These are phyloP conservation scores for Drosophila paranaensis DNA, from an alignment of 2,888 invertebrate species.

Conservation along the genomic window DNA sequence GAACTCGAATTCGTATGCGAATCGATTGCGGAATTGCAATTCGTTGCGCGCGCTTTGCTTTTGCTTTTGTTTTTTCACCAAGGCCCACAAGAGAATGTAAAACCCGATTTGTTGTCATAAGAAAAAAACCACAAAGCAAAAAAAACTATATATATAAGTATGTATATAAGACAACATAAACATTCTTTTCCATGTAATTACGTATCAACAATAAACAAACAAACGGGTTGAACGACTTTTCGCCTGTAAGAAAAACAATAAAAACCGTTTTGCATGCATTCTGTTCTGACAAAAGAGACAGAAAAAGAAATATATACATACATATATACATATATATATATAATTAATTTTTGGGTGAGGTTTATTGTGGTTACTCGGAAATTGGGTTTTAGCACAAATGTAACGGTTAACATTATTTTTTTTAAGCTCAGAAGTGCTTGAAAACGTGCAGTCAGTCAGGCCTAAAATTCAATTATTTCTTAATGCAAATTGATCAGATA, in stretches of 20 bases:
- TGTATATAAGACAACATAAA: slow-evolving; percentile 26
- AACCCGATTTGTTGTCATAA: slow-evolving; percentile 40
- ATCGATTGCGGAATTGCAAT: slow-evolving; percentile 66
- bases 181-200: slow-evolving; percentile 54
- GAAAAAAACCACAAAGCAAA: slow-evolving; percentile 5
- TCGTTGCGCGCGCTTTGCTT: slow-evolving; percentile 36
- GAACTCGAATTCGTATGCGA: slow-evolving; percentile 13
- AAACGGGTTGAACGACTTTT: slow-evolving; percentile 77
- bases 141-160: not conserved
- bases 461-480: not conserved
- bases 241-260: slow-evolving; percentile 29
- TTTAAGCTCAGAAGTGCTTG: no score
- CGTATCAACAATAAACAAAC: slow-evolving; percentile 27
- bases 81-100: slow-evolving; percentile 75
- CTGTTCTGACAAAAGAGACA: slow-evolving; percentile 53
- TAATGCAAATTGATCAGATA: not conserved
- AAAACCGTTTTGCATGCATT: slow-evolving; percentile 40
- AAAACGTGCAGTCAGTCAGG: not conserved
- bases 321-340: not conserved
- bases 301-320: no score
- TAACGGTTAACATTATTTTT: slow-evolving; percentile 1
- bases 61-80: slow-evolving; percentile 33
- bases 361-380: slow-evolving; percentile 6
- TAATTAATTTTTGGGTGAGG: slow-evolving; percentile 30
- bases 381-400: slow-evolving; percentile 10